Evolutionary conservation across 2,113 vertebrate genomes (phyloP).

Genomic region (Atherinomorus stipes): DNA sequence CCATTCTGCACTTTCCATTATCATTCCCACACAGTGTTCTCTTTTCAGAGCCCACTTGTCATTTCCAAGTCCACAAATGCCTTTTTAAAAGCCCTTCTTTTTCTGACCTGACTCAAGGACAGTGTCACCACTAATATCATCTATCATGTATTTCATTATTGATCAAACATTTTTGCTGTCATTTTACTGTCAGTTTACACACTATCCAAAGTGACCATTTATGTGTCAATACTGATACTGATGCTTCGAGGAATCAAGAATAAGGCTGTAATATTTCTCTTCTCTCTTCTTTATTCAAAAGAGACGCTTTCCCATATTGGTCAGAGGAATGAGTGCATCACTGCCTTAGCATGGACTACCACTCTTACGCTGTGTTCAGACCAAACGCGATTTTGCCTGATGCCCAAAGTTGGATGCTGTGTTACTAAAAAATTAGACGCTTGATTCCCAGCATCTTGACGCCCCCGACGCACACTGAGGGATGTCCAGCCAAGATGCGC

Average conservation of each 20-base stretch:
- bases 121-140: slow-evolving; percentile 12
- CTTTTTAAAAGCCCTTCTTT: slow-evolving; percentile 37
- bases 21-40: slow-evolving; percentile 64
- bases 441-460: no score
- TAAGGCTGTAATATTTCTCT: slow-evolving; percentile 22
- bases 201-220: background rate
- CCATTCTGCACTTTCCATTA: slow-evolving; percentile 72
- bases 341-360: slow-evolving; percentile 58
- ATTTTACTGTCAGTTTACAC: slow-evolving; percentile 2
- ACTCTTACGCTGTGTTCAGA: no score
- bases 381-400: no score
- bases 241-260: slow-evolving; percentile 22
- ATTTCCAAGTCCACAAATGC: slow-evolving; percentile 25
- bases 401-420: no score
- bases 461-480: no score
- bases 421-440: no score
- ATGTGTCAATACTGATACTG: background rate
- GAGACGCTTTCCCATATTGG: slow-evolving; percentile 57
- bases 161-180: slow-evolving; percentile 4
- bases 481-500: no score
- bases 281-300: slow-evolving; percentile 40
- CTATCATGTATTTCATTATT: background rate
- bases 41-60: slow-evolving; percentile 33
- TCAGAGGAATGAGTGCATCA: slow-evolving; percentile 57
- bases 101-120: slow-evolving; percentile 37